Evolutionary conservation across 1,140 invertebrate species (phyloP).

Genomic region (Bombus fervidus): DNA sequence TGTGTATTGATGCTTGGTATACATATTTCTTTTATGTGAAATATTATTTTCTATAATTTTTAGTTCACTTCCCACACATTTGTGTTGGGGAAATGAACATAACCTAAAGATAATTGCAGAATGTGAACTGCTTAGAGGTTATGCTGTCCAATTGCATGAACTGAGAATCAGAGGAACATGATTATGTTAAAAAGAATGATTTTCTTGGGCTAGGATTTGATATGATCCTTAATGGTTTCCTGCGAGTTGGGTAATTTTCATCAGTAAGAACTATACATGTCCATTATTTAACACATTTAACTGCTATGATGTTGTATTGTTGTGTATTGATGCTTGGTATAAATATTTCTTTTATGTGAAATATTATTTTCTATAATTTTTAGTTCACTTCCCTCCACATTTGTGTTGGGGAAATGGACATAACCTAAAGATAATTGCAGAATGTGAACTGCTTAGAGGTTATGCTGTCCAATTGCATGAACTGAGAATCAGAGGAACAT

Average conservation of each 20-base stretch:
- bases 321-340: background rate
- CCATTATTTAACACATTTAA: rapidly evolving
- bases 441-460: background rate
- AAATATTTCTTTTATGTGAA: background rate
- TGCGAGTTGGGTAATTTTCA: background rate
- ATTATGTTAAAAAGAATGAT: background rate
- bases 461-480: too few relatives aligned
- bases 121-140: background rate
- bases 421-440: background rate
- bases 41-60: background rate
- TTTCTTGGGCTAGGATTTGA: background rate
- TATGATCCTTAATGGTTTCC: background rate
- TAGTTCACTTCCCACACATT: background rate
- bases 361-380: background rate
- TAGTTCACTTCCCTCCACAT: rapidly evolving
- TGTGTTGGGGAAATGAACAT: too few relatives aligned
- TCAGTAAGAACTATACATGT: background rate
- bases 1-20: background rate
- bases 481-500: background rate
- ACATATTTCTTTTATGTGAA: background rate
- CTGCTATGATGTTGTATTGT: too few relatives aligned
- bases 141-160: background rate
- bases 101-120: background rate
- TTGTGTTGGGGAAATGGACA: too few relatives aligned
- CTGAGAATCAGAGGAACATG: too few relatives aligned